Base-by-base conservation (phyloP, 1,140 invertebrate genomes). In the Lasioglossum baleicum region DNA sequence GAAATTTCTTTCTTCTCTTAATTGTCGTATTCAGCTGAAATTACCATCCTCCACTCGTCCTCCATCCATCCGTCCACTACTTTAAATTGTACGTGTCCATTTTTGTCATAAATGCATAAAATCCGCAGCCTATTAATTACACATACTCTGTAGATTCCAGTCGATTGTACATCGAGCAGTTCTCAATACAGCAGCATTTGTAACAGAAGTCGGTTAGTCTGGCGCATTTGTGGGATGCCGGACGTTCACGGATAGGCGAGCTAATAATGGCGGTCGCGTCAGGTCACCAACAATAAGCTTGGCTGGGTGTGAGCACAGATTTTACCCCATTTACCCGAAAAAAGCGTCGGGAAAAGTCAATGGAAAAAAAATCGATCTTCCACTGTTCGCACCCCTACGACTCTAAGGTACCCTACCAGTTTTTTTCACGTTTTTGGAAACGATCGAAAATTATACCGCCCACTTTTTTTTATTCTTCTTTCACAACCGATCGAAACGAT, bases 361-460 rank as follows among this genome's bases (percentile, higher is more conserved):
- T 2, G 65, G 67, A 78, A 66, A 79, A 72, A 84, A 81, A 71
- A 79, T 66, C 75, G 60, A 66, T 63, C 82, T 66, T 68, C 8
- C 64, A 70, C 8, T 61, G 66, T 72, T 78, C 71, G 10, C 73
- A 7, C 63, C 65, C 51, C 64, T 15, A n/a, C 70, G 48, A 1
- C 26, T 48, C 35, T 44, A 71, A 56, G 51, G 20, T 58, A 68
- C 64, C 81, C 86, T 86, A 83, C 83, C 84, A 5, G 2, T 88
- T 86, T 88, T 82, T 82, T 69, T 64, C 71, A 66, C 70, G 86
- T 89, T 92, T 92, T 89, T 70, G 86, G 85, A 88, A 92, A 92
- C 89, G 87, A 86, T 83, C 83, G 80, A 81, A 35, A 35, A 91
- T 91, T 92, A 90, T 92, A 66, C 90, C 91, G 91, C 91, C 91